Percentiles rank a stretch among this genome's conserved stretches.
phyloP scores from a whole-genome alignment of 2,113 vertebrate genomes.

The Odocoileus virginianus region DNA sequence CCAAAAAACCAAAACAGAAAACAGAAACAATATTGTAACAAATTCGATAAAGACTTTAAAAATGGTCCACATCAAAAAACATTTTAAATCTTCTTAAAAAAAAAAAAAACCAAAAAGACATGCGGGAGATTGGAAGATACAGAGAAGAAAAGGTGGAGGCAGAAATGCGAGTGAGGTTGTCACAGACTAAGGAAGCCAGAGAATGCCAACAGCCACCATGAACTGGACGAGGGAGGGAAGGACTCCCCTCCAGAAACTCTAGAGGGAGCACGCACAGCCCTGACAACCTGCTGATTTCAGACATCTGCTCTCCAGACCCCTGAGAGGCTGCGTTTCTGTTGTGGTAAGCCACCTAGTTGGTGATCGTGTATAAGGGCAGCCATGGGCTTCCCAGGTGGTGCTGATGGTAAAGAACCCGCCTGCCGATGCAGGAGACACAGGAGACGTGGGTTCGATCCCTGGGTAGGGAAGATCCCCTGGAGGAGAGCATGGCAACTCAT shows the following conservation, averaged over 20 bases:
- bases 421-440: background rate
- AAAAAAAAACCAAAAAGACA: background rate
- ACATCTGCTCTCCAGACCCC: background rate
- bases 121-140: background rate
- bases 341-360: background rate
- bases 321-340: background rate
- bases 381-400: background rate
- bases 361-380: background rate
- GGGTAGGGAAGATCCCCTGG: background rate
- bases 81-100: background rate
- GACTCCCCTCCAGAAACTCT: background rate
- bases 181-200: background rate
- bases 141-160: too few relatives aligned
- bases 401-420: background rate
- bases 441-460: background rate
- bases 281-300: background rate
- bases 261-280: background rate
- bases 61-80: background rate
- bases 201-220: background rate
- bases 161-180: background rate
- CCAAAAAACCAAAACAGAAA: background rate
- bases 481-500: background rate
- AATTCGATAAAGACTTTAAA: background rate
- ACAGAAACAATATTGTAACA: background rate
- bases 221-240: background rate